Base-by-base conservation (phyloP, 2,113 vertebrate species). In the Nestor notabilis region DNA sequence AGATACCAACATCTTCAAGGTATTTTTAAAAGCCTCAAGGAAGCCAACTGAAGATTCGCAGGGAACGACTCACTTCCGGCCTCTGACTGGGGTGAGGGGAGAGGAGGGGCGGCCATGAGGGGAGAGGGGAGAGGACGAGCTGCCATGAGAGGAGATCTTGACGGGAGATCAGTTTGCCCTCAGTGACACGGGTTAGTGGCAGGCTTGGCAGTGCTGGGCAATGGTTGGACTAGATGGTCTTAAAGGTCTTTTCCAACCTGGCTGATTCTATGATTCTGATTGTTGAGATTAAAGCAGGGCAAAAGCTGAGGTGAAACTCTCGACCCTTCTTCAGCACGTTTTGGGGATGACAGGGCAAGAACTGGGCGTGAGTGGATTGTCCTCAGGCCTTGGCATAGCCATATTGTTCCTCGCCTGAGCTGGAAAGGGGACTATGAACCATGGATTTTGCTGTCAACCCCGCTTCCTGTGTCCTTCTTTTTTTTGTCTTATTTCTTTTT, bases 21-120 rank as follows among this genome's bases (percentile, higher is more conserved):
- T 3, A 3, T 2, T 58, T 44, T 15, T 8, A 7, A 43, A 50
- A 72, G 4, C 35, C 47, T 17, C 47, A 10, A 16, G 52, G 14
- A 25, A 27, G 3, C 28, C 50, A 41, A 0, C n/a, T 3, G 61
- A 50, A 21, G 41, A 4, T 83, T 19, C 65, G 16, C 28, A 7
- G 4, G 61, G 10, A 50, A 35, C 0, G 0, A 13, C 2, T n/a
- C n/a, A 2, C 7, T 61, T 25, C 65, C 37, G 8, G 3, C 6
- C 35, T 61, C 56, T 58, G 20, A 58, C 20, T n/a, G 12, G 31
- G 11, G 19, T 33, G 31, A 56, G 31, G 20, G 2, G 31, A n/a
- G 33, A 23, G 56, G 3, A n/a, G 20, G 5, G 55, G 33, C 13
- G 13, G 55, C 20, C 55, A 14, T n/a, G 19, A 6, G 14, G 25